phyloP scores from a whole-genome alignment of 2,888 invertebrate genomes.

The Catocala nupta region DNA sequence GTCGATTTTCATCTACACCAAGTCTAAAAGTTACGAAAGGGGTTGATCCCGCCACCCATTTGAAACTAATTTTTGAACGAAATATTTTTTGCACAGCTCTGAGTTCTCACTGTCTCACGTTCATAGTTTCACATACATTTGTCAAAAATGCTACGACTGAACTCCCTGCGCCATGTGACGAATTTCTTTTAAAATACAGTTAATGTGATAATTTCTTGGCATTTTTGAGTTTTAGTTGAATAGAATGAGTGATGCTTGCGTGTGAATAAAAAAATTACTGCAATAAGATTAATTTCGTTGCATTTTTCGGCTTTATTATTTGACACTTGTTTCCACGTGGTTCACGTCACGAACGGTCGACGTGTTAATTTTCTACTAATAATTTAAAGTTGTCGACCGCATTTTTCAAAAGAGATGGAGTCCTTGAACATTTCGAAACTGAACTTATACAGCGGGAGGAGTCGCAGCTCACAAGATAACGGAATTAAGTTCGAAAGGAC shows the following conservation, averaged over 20 bases:
- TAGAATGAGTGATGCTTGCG: slow-evolving; percentile 56
- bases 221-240: slow-evolving; percentile 48
- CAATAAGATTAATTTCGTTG: slow-evolving; percentile 52
- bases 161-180: slow-evolving; percentile 54
- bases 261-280: slow-evolving; percentile 43
- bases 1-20: not conserved
- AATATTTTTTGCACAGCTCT: slow-evolving; percentile 26
- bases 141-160: slow-evolving; percentile 61
- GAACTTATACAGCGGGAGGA: slow-evolving; percentile 76
- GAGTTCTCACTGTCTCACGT: not conserved
- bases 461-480: slow-evolving; percentile 65
- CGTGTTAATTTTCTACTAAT: slow-evolving; percentile 74
- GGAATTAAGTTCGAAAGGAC: slow-evolving; percentile 62
- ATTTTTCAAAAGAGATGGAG: slow-evolving; percentile 70
- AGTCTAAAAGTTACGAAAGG: not conserved
- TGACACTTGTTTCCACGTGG: slow-evolving; percentile 86
- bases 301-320: slow-evolving; percentile 57
- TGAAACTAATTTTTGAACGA: slow-evolving; percentile 22
- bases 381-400: slow-evolving; percentile 58
- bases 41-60: not conserved
- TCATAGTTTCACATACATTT: slow-evolving; percentile 21
- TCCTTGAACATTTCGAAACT: slow-evolving; percentile 81
- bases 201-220: slow-evolving; percentile 38
- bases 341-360: slow-evolving; percentile 79
- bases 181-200: slow-evolving; percentile 50